A percentile compares a stretch with the other conserved stretches of the same genome.
Evolutionary conservation across 2,113 vertebrate species (phyloP).

Genomic region (Cyprinus carpio): DNA sequence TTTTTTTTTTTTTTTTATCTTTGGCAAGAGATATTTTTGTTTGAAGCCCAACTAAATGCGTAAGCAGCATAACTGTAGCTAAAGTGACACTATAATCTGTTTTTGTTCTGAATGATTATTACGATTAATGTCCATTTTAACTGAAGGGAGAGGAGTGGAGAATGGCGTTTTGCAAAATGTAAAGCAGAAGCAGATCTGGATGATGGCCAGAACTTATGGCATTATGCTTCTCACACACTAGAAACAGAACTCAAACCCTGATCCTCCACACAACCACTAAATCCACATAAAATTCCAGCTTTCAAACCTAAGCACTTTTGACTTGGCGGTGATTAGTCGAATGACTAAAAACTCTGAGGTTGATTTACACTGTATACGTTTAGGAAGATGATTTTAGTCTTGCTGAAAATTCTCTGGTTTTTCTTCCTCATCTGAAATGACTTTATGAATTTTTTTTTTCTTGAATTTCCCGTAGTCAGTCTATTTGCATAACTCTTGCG

Average conservation of each 20-base stretch:
- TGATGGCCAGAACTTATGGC: conserved; percentile 43
- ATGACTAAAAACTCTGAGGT: neutral
- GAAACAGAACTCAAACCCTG: conserved; percentile 40
- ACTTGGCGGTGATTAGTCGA: neutral
- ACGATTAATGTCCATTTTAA: neutral
- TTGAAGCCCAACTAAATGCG: neutral
- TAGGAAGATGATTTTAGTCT: conserved; percentile 22
- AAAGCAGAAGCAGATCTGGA: conserved; percentile 61
- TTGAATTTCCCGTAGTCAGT: neutral
- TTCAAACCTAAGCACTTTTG: conserved; percentile 7
- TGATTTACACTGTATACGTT: neutral
- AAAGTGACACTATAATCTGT: neutral
- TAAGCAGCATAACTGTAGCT: neutral
- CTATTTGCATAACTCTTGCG: neutral
- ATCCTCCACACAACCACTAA: conserved; percentile 41
- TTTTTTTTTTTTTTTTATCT: neutral
- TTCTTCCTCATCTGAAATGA: conserved; percentile 1
- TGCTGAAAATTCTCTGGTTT: conserved; percentile 17
- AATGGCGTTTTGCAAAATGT: conserved; percentile 32
- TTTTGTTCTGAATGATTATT: neutral
- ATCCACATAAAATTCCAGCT: conserved; percentile 4
- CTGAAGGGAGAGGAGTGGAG: conserved; percentile 1
- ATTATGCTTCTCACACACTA: conserved; percentile 41
- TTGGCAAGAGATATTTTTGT: neutral
- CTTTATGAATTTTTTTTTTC: neutral